A percentile compares a stretch with the other conserved stretches of the same genome.
Conservation (phyloP, 1,140 invertebrate species). For the Drosophila sechellia region DNA sequence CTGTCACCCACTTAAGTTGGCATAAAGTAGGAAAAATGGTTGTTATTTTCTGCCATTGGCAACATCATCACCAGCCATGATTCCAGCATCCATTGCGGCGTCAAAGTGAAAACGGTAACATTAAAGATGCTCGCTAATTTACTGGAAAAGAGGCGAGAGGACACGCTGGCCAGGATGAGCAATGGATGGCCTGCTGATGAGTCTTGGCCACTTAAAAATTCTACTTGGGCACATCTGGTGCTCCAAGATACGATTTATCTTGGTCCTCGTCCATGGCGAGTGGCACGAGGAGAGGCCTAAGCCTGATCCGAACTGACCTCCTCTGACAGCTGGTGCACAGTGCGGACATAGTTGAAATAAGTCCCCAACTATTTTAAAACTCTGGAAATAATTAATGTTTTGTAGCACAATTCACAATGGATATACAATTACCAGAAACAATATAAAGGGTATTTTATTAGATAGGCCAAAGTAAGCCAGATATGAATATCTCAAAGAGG, state of each 20-base stretch:
- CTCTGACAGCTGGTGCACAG: slow-evolving; percentile 19
- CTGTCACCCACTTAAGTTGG: slow-evolving; percentile 78
- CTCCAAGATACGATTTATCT: slow-evolving; percentile 41
- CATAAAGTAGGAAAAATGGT: slow-evolving; percentile 78
- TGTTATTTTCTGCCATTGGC: slow-evolving; percentile 63
- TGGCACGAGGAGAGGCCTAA: neutral
- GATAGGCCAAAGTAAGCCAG: too few species aligned
- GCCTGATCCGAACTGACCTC: slow-evolving; percentile 25
- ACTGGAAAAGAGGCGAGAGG: neutral
- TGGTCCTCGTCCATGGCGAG: neutral
- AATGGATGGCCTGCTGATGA: slow-evolving; percentile 11
- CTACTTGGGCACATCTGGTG: slow-evolving; percentile 70
- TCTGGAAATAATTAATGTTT: too few species aligned
- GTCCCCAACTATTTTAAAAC: neutral
- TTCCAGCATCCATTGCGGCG: slow-evolving; percentile 41
- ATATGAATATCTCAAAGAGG: too few species aligned
- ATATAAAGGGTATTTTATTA: too few species aligned
- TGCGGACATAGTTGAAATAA: slow-evolving; percentile 1
- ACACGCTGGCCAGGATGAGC: neutral
- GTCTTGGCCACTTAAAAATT: slow-evolving; percentile 63
- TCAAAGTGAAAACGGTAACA: slow-evolving; percentile 61
- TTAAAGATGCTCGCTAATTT: slow-evolving; percentile 67
- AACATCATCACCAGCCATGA: slow-evolving; percentile 60
- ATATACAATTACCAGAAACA: too few species aligned
- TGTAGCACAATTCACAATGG: neutral